These are phyloP conservation scores for Jacana jacana DNA, from an alignment of 2,113 vertebrate species.

Conservation along the genomic window DNA sequence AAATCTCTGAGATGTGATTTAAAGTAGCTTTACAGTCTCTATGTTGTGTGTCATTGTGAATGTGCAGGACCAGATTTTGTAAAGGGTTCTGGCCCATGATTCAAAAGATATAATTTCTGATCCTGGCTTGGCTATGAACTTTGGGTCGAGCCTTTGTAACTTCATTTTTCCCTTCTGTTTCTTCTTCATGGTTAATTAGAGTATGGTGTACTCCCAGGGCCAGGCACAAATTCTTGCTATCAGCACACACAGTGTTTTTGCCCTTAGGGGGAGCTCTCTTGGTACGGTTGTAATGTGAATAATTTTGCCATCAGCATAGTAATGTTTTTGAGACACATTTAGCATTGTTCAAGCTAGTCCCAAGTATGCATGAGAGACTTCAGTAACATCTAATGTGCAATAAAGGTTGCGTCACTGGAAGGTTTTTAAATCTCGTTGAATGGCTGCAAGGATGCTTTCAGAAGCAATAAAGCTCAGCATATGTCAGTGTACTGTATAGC, in stretches of 20 bases:
- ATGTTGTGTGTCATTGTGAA: neutral
- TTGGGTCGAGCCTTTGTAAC: neutral
- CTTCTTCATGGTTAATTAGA: neutral
- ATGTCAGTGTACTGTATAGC: neutral
- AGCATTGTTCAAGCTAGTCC: neutral
- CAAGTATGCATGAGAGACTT: neutral
- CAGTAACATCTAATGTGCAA: neutral
- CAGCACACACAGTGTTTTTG: neutral
- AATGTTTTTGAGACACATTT: neutral
- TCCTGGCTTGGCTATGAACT: neutral
- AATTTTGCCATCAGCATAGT: neutral
- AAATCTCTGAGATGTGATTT: neutral
- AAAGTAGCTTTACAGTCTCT: neutral
- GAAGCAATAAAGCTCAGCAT: neutral
- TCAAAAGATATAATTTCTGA: neutral
- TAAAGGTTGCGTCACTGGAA: neutral
- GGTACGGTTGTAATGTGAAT: neutral
- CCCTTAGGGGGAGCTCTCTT: neutral
- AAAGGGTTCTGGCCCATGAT: neutral
- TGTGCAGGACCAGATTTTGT: neutral
- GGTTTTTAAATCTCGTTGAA: neutral
- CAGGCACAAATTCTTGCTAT: neutral
- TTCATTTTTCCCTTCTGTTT: neutral
- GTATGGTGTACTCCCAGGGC: neutral
- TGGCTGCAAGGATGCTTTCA: constrained; percentile 15